A percentile compares a stretch with the other conserved stretches of the same genome.
Conservation (phyloP, 2,797 vertebrate genomes). For the Anableps anableps region DNA sequence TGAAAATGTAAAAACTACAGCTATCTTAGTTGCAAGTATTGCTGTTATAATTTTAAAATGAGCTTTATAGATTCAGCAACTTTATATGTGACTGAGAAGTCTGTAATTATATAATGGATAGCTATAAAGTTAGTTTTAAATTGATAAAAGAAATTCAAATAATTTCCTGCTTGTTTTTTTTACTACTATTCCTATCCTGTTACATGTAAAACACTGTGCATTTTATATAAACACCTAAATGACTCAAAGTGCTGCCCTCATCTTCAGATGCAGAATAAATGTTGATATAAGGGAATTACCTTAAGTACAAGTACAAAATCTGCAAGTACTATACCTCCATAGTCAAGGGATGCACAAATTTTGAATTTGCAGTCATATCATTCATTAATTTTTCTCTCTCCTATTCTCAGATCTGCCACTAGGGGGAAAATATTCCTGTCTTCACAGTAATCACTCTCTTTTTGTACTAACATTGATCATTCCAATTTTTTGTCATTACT, state of each 20-base stretch:
- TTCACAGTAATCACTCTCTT: slow-evolving; percentile 88
- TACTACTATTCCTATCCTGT: neutral
- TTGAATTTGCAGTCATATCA: neutral
- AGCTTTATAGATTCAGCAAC: neutral
- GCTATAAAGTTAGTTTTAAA: neutral
- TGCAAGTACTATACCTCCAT: neutral
- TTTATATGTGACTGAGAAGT: neutral
- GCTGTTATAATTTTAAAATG: neutral
- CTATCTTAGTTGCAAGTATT: neutral
- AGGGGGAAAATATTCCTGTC: slow-evolving; percentile 87
- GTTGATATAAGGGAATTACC: neutral
- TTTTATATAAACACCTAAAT: neutral
- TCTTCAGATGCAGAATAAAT: neutral
- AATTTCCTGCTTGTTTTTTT: neutral
- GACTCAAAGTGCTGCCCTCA: neutral
- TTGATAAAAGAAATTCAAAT: neutral
- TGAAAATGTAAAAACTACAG: neutral
- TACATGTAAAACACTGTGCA: neutral
- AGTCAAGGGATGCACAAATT: neutral
- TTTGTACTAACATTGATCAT: slow-evolving; percentile 25
- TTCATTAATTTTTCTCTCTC: neutral
- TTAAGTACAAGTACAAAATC: neutral
- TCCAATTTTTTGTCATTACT: slow-evolving; percentile 12
- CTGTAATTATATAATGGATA: neutral
- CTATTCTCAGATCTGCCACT: slow-evolving; percentile 65